Percentiles rank a stretch among this genome's conserved stretches.
phyloP scores from a whole-genome alignment of 2,113 vertebrate genomes.

The Verasper variegatus region DNA sequence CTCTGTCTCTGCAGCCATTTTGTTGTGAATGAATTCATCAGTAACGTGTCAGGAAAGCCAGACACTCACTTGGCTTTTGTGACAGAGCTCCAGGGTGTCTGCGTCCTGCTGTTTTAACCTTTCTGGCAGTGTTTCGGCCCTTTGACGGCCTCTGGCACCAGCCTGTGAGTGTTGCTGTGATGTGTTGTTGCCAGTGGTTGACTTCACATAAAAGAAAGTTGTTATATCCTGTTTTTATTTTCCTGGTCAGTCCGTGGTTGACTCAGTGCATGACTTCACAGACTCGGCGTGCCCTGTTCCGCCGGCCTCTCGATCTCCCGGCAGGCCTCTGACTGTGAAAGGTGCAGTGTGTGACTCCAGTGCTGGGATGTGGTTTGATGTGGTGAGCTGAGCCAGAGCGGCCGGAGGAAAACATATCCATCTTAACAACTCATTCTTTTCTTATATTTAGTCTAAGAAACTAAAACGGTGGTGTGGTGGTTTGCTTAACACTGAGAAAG shows the following conservation, averaged over 20 bases:
- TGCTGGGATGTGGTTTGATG: constrained; percentile 32
- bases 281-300: neutral
- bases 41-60: constrained; percentile 17
- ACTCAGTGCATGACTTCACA: constrained; percentile 28
- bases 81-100: constrained; percentile 10
- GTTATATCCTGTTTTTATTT: constrained; percentile 31
- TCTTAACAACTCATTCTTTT: neutral
- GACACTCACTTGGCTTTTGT: constrained; percentile 2
- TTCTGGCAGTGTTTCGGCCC: too few relatives aligned
- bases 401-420: neutral
- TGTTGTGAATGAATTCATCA: constrained; percentile 48
- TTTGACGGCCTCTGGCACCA: neutral
- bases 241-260: constrained; percentile 7
- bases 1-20: constrained; percentile 63
- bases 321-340: constrained; percentile 19
- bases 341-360: constrained; percentile 2
- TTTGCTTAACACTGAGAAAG: too few relatives aligned
- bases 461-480: too few relatives aligned
- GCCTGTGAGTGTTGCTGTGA: neutral
- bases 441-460: neutral
- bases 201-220: constrained; percentile 12
- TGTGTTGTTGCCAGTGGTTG: neutral
- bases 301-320: constrained; percentile 23
- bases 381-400: constrained; percentile 10
- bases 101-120: neutral